phyloP scores from a whole-genome alignment of 2,113 vertebrate species.

The Bubalus kerabau region DNA sequence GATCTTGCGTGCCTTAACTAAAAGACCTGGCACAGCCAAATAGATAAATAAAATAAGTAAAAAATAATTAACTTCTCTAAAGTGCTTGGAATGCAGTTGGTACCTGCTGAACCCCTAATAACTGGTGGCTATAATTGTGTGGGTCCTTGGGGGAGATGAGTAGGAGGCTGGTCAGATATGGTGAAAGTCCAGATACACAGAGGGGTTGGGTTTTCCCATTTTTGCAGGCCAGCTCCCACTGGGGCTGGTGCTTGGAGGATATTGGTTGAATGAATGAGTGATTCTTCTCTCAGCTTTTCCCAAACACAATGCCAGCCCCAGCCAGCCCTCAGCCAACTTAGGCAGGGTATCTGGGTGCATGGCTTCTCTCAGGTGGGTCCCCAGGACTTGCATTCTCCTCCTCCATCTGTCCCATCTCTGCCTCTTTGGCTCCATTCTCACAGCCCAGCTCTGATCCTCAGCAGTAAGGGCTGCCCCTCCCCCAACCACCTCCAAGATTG shows the following conservation, averaged over 20 bases:
- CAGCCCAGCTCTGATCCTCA: no score
- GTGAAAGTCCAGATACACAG: not conserved
- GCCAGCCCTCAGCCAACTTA: no score
- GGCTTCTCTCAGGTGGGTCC: not conserved
- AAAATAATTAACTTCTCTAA: not conserved
- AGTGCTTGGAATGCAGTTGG: not conserved
- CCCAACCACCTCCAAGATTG: not conserved
- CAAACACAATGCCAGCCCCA: not conserved
- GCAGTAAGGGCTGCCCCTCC: not conserved
- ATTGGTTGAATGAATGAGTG: not conserved
- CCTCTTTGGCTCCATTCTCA: not conserved
- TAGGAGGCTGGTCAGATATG: not conserved
- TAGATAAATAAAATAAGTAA: not conserved
- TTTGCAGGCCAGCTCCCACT: not conserved
- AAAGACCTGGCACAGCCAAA: not conserved
- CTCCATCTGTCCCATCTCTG: not conserved
- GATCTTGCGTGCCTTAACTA: not conserved
- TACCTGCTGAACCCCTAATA: accelerated
- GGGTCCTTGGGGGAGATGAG: not conserved
- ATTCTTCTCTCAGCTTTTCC: not conserved
- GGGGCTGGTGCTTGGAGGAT: not conserved
- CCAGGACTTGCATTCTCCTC: not conserved
- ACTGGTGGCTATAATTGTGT: accelerated
- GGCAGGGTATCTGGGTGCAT: not conserved
- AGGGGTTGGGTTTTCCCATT: not conserved